Evolutionary conservation across 2,797 vertebrate genomes (phyloP).

Genomic region (Epinephelus malabaricus): DNA sequence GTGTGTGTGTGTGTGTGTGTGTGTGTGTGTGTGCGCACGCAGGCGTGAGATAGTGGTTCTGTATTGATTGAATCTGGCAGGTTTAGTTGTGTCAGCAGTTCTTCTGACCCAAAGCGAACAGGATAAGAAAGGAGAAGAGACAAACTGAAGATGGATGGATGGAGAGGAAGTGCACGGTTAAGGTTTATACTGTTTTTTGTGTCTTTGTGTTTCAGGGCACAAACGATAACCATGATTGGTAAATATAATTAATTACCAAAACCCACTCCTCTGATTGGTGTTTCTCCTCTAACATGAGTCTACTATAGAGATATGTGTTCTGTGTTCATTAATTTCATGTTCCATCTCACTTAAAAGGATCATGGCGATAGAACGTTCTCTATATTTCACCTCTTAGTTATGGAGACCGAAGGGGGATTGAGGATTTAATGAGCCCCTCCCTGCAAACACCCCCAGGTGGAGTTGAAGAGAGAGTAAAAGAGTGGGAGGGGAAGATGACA

Average conservation of each 20-base stretch:
- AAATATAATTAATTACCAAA: slow-evolving; percentile 3
- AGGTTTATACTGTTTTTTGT: neutral
- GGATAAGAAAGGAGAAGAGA: slow-evolving; percentile 18
- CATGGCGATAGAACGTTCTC: slow-evolving; percentile 1
- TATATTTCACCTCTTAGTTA: slow-evolving; percentile 39
- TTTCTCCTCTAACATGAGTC: neutral
- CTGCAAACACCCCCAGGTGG: slow-evolving; percentile 57
- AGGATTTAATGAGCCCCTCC: slow-evolving; percentile 59
- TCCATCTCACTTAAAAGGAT: slow-evolving; percentile 24
- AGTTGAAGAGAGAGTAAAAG: slow-evolving; percentile 53
- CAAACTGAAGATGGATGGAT: neutral
- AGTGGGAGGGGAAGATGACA: slow-evolving; percentile 67
- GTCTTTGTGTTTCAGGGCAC: neutral
- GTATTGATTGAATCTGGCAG: slow-evolving; percentile 49
- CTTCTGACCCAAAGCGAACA: slow-evolving; percentile 32
- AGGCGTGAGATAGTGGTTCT: slow-evolving; percentile 27
- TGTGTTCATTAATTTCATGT: slow-evolving; percentile 12
- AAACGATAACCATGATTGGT: neutral
- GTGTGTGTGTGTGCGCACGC: neutral
- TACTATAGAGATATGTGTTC: slow-evolving; percentile 3
- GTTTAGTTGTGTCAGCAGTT: slow-evolving; percentile 50
- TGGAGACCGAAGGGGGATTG: slow-evolving; percentile 36
- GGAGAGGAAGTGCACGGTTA: neutral
- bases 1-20: too few relatives aligned
- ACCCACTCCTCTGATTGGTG: neutral